phyloP scores from a whole-genome alignment of 2,888 invertebrate genomes.

The Torymus auratus region DNA sequence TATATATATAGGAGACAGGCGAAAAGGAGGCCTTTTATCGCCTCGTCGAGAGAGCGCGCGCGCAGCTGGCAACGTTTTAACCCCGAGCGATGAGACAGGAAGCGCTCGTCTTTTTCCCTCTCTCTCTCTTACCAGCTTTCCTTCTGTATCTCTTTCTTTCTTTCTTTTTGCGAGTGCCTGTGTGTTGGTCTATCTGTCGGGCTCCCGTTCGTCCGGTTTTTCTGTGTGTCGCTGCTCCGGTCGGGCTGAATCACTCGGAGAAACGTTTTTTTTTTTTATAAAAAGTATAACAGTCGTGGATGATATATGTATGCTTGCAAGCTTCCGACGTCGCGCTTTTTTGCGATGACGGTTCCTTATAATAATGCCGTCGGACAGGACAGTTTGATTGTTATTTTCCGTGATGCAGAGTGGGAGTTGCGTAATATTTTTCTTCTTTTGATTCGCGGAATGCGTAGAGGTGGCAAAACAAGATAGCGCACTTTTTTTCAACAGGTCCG shows the following conservation, averaged over 20 bases:
- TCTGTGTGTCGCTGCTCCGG: background rate
- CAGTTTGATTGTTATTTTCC: too few species aligned
- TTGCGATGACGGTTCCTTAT: too few species aligned
- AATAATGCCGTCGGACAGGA: too few species aligned
- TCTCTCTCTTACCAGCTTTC: slow-evolving; percentile 3
- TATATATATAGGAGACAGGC: slow-evolving; percentile 1
- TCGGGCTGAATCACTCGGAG: background rate
- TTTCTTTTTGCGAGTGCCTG: background rate
- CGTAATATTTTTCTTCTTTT: too few species aligned
- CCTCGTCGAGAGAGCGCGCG: background rate
- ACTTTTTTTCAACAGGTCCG: too few species aligned
- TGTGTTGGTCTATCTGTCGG: background rate
- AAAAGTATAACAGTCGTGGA: too few species aligned
- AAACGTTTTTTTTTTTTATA: background rate
- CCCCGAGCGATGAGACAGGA: slow-evolving; percentile 39
- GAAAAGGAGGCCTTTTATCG: slow-evolving; percentile 37
- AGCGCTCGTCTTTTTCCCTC: slow-evolving; percentile 14
- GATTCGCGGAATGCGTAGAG: too few species aligned
- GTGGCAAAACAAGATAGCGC: too few species aligned
- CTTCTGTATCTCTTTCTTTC: slow-evolving; percentile 10
- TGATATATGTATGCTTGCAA: too few species aligned
- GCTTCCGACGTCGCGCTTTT: too few species aligned
- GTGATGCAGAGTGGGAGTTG: too few species aligned
- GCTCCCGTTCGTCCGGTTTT: slow-evolving; percentile 11
- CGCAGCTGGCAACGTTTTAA: slow-evolving; percentile 40